Conservation (phyloP, 2,888 invertebrate species). For the Teleiodes luculella region DNA sequence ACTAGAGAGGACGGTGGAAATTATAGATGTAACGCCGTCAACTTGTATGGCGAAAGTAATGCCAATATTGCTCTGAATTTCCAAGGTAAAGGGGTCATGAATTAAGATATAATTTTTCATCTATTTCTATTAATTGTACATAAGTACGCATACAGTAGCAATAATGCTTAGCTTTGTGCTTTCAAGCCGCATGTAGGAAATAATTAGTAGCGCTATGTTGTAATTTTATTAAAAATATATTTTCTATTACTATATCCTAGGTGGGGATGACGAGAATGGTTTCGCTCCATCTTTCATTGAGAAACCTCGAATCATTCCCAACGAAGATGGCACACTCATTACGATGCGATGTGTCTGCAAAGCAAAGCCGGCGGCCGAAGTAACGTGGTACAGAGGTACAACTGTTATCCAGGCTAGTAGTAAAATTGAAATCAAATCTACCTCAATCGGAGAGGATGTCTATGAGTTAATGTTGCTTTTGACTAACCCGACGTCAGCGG, state of each 20-base stretch:
- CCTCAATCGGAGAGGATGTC: conserved; percentile 88
- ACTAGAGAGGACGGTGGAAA: conserved; percentile 98
- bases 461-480: conserved; percentile 88
- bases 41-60: conserved; percentile 99
- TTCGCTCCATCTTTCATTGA: conserved; percentile 98
- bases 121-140: conserved; percentile 19
- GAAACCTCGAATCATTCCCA: conserved; percentile 99
- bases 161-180: conserved; percentile 60
- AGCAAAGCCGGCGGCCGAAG: conserved; percentile 95
- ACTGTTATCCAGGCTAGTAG: conserved; percentile 90
- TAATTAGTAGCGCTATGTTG: not conserved
- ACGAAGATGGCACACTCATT: conserved; percentile 97
- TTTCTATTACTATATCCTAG: conserved; percentile 66
- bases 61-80: conserved; percentile 99
- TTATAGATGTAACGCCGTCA: conserved; percentile 99
- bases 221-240: conserved; percentile 17
- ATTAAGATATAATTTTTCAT: conserved; percentile 28
- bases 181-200: conserved; percentile 58
- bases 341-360: conserved; percentile 98
- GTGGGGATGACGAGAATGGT: conserved; percentile 94
- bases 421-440: conserved; percentile 89
- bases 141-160: conserved; percentile 76
- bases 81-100: conserved; percentile 86
- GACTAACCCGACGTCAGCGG: conserved; percentile 73
- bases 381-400: conserved; percentile 96